A percentile compares a stretch with the other conserved stretches of the same genome.
Evolutionary conservation across 2,113 vertebrate genomes (phyloP).

Genomic region (crab-eating macaque (Macaca fascicularis)): DNA sequence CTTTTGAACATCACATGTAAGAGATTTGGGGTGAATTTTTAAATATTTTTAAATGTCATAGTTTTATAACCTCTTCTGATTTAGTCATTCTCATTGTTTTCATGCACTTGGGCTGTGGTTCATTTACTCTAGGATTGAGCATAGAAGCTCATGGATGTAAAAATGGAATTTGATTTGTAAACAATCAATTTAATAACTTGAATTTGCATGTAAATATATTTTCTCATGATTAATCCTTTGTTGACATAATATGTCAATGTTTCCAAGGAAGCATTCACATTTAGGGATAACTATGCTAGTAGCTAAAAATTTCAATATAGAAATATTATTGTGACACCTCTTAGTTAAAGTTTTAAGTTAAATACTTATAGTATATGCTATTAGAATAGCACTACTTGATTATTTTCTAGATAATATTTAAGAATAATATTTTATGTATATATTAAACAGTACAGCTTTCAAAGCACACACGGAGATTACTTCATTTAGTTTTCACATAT

Average conservation of each 20-base stretch:
- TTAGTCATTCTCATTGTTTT: constrained; percentile 24
- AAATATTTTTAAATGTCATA: constrained; percentile 22
- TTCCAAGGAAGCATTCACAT: not conserved
- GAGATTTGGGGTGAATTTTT: constrained; percentile 15
- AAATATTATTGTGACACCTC: not conserved
- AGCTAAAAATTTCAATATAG: not conserved
- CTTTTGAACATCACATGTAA: not conserved
- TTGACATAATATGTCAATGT: not conserved
- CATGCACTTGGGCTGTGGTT: not conserved
- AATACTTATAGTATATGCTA: not conserved
- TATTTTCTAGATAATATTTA: constrained; percentile 38
- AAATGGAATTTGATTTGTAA: not conserved
- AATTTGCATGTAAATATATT: not conserved
- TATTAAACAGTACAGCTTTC: not conserved
- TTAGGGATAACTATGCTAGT: not conserved
- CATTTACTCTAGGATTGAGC: constrained; percentile 8
- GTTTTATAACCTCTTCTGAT: constrained; percentile 24
- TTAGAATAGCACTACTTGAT: not conserved
- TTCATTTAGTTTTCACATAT: not conserved
- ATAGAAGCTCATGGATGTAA: not conserved
- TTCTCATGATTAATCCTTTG: not conserved
- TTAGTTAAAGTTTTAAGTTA: not conserved
- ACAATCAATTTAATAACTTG: not conserved
- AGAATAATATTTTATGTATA: not conserved
- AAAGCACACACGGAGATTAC: not conserved